A percentile compares a stretch with the other conserved stretches of the same genome.
Evolutionary conservation across 2,888 invertebrate species (phyloP).

Genomic region (Criorhina ranunculi): DNA sequence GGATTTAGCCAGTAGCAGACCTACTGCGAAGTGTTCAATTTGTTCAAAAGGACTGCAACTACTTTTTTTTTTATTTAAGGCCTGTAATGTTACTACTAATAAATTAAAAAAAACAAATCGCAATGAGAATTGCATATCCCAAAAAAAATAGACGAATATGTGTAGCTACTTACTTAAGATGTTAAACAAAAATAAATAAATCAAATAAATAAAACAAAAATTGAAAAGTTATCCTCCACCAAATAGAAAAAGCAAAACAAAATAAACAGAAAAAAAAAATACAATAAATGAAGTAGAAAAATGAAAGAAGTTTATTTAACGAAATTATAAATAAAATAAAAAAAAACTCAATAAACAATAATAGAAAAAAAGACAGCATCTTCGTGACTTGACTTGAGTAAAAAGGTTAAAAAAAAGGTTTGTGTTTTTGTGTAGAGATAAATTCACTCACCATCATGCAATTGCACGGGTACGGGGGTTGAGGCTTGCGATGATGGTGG

Average conservation of each 20-base stretch:
- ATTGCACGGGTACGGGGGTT: slow-evolving; percentile 69
- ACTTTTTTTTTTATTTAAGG: no score
- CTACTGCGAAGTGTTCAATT: no score
- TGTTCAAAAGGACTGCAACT: no score
- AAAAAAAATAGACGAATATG: neutral
- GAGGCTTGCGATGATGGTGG: slow-evolving; percentile 72
- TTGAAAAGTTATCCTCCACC: slow-evolving; percentile 18
- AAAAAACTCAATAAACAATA: slow-evolving; percentile 28
- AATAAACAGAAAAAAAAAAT: slow-evolving; percentile 39
- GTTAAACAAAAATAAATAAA: no score
- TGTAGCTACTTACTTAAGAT: no score
- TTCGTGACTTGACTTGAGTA: slow-evolving; percentile 67
- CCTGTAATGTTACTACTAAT: neutral
- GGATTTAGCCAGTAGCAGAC: no score
- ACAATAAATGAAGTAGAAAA: slow-evolving; percentile 29
- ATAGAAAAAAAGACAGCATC: slow-evolving; percentile 42
- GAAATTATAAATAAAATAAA: slow-evolving; percentile 61
- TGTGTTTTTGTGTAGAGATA: slow-evolving; percentile 35
- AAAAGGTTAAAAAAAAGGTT: slow-evolving; percentile 19
- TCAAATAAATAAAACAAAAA: slow-evolving; percentile 2
- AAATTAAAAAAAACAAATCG: neutral
- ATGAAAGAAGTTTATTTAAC: slow-evolving; percentile 44
- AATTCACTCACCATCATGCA: slow-evolving; percentile 74
- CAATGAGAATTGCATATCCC: neutral
- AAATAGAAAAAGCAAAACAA: slow-evolving; percentile 17